Conservation (phyloP, 1,140 invertebrate genomes). For the Parasteatoda tepidariorum region DNA sequence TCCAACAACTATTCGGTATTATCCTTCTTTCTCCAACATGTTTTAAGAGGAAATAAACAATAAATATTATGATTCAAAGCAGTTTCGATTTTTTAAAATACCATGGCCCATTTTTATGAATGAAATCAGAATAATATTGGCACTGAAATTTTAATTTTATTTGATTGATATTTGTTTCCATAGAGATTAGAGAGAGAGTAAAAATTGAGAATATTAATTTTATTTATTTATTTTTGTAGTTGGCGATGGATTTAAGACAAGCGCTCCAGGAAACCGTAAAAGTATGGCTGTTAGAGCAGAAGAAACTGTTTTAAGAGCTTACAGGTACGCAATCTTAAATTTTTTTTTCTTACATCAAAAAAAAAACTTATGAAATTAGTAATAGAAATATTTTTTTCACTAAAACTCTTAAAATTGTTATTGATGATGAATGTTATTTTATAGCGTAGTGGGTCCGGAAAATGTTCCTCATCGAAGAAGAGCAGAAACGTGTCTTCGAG, state of each 20-base stretch:
- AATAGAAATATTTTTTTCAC: constrained; percentile 1
- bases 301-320: constrained; percentile 59
- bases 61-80: no score
- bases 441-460: constrained; percentile 12
- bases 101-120: no score
- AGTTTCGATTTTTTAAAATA: no score
- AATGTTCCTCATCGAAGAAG: not conserved
- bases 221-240: no score
- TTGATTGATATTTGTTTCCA: no score
- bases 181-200: no score
- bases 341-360: not conserved
- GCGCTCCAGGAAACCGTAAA: not conserved
- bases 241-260: constrained; percentile 39
- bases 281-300: constrained; percentile 59
- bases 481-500: constrained; percentile 40
- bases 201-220: no score
- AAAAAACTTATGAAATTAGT: constrained; percentile 4
- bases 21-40: no score
- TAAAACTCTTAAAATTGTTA: not conserved
- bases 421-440: constrained; percentile 5
- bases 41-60: no score
- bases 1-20: no score
- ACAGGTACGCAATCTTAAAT: constrained; percentile 28
- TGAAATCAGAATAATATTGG: no score
- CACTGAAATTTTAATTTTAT: no score